Evolutionary conservation across 2,888 invertebrate genomes (phyloP), one percentile per base, ranked within the genome.

Genomic region (Zaprionus lineosus): DNA sequence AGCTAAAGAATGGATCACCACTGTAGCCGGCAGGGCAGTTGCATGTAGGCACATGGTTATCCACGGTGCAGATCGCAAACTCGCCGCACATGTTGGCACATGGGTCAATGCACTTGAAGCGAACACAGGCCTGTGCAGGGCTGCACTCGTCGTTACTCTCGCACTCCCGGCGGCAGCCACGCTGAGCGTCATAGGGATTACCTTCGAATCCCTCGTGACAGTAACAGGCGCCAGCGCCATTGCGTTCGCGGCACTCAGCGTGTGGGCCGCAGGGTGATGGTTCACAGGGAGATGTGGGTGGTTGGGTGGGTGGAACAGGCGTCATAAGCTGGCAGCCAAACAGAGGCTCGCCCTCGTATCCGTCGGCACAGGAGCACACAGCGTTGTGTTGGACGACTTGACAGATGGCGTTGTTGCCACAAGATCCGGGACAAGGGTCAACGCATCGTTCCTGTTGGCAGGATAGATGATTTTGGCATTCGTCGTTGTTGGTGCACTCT

Each of bases 241-340:
- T 95, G 66, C 93, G 92, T 89, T 96, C 96, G 4, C 95, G 92
- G 78, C 95, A 96, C 89, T 95, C 95, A 1, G 96, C 95, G 79
- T 95, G 95, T 3, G 94, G 94, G 28, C 97, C 97, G 86, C 97
- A 97, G 1, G 96, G 96, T 52, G 95, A 95, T 41, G 96, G 96
- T 48, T 92, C 91, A 84, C 96, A 96, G 3, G 96, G 96, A 69
- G 95, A 93, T n/a, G 93, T 88, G 33, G 92, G 92, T 36, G 93
- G 93, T 52, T 93, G 91, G 78, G 92, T 91, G 88, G 93, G 92
- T 6, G 93, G 92, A 14, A 92, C 93, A 48, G 88, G 87, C 16
- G 77, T 63, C 21, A 89, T 87, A 2, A 87, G 74, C 31, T 89
- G 86, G 77, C 94, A 94, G 52, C 92, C 91, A 47, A 90, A 87